Base-by-base conservation (phyloP, 1,140 invertebrate genomes). In the Adelges cooleyi region DNA sequence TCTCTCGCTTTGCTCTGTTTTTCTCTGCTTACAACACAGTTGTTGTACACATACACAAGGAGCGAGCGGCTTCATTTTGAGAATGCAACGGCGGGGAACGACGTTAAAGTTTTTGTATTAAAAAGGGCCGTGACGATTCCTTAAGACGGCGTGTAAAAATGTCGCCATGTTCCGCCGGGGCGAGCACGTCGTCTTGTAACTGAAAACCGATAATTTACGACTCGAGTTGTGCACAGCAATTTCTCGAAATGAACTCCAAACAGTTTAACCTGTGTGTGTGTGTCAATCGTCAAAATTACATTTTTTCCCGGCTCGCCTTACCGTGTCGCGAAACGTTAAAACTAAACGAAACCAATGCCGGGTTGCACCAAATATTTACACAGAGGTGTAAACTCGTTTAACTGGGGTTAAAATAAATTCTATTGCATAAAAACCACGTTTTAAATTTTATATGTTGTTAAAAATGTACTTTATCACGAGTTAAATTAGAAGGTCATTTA, bases 151-250 rank as follows among this genome's bases (percentile, higher is more conserved):
- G 54, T 40, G 40, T 59, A 59, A 44, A 59, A 59, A 59, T 44
- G 54, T 59, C 54, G 29, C 29, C n/a, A n/a, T n/a, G 54, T 59
- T 59, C 40, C 40, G 54, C 54, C 54, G 25, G n/a, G 15, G 22
- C 54, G 27, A 59, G 25, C 54, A 59, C 54, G 54, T 59, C 54
- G 38, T 44, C 27, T 59, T 23, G 22, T n/a, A 25, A 59, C 42
- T 40, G 42, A 44, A 59, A 59, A 59, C 54, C 54, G 54, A 59
- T 59, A 44, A 59, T 59, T 59, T 59, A 59, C 40, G 54, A 59
- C 40, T 59, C 20, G 23, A 44, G 54, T 59, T 44, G 54, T 59
- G 44, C 54, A 20, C 54, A 27, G 40, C 54, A 59, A 59, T 59
- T 59, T 59, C n/a, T 59, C 44, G 44, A 59, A 59, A 59, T 59